phyloP scores from a whole-genome alignment of 92 coral and sea anemone genomes.

The Zoanthus gigantus region DNA sequence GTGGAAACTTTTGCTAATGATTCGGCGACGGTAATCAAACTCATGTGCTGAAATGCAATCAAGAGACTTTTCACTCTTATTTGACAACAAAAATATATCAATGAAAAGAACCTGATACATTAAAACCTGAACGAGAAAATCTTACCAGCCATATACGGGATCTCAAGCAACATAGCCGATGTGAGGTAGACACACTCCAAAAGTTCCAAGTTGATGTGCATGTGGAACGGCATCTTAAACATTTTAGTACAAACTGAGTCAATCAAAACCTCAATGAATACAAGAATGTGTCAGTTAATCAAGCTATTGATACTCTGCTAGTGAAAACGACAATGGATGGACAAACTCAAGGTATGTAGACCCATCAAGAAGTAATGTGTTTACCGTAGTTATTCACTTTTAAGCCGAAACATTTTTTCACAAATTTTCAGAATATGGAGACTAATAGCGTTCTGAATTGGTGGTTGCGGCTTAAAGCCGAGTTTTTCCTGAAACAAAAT shows the following conservation, averaged over 20 bases:
- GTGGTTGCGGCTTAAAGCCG: too few relatives aligned
- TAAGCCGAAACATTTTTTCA: too few relatives aligned
- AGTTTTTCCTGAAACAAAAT: too few relatives aligned
- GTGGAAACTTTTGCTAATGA: slow-evolving; percentile 97
- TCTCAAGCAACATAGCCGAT: slow-evolving; percentile 95
- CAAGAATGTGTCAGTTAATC: not conserved
- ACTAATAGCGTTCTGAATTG: too few relatives aligned
- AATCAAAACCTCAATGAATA: not conserved
- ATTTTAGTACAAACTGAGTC: not conserved
- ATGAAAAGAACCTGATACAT: not conserved
- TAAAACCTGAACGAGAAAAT: not conserved
- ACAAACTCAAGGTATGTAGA: too few relatives aligned
- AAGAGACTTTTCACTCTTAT: not conserved
- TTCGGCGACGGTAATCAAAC: slow-evolving; percentile 90
- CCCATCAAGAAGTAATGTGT: too few relatives aligned
- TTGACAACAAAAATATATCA: not conserved
- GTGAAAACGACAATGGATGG: too few relatives aligned
- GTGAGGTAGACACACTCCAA: slow-evolving; percentile 94
- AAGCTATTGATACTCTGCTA: too few relatives aligned
- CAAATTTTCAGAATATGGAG: too few relatives aligned
- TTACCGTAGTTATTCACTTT: too few relatives aligned
- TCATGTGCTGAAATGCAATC: slow-evolving; percentile 82
- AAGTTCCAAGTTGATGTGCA: slow-evolving; percentile 96
- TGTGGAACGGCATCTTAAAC: slow-evolving; percentile 92
- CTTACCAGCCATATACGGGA: slow-evolving; percentile 96